Base-by-base conservation (phyloP, 2,797 vertebrate genomes). In the Falco rusticolus region DNA sequence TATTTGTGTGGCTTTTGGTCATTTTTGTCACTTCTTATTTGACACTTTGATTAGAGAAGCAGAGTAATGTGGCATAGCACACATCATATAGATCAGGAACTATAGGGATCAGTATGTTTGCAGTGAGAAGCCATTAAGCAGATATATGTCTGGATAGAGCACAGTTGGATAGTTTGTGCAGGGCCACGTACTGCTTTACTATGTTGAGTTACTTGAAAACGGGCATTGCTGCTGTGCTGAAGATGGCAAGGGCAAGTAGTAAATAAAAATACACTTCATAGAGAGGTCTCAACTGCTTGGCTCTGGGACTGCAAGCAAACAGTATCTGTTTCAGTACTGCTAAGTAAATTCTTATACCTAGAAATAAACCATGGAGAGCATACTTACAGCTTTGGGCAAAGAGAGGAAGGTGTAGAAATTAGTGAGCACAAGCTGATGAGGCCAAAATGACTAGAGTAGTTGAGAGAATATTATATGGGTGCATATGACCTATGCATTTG, bases 261-360 rank as follows among this genome's bases (percentile, higher is more conserved):
- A 90, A 96, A 96, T 96, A 93, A 91, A 95, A 93, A 66, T 91
- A 88, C 77, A 56, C 80, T 93, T 80, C 93, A 77, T 57, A 59
- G 79, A 69, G 84, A 87, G 63, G 74, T 59, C 68, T 87, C 74
- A 54, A 80, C 61, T 83, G 80, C 88, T 88, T 80, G 90, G 78
- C 90, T 86, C 64, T 28, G 51, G 78, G 68, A 20, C 74, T 77
- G 90, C 71, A 61, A 80, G 96, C 88, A 70, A 95, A 64, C 88
- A 74, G 92, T 8, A 84, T 95, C 94, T 94, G 95, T 96, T 96
- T 96, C 94, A 86, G 94, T 94, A 19, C 87, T 69, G 83, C 90
- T 88, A 28, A 96, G 92, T 92, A 86, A 96, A 95, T 93, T 94
- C 96, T 95, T 92, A 28, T 24, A 68, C 88, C 94, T 96, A 2